Base-by-base conservation (phyloP, 2,888 invertebrate genomes). In the Latheticus oryzae region DNA sequence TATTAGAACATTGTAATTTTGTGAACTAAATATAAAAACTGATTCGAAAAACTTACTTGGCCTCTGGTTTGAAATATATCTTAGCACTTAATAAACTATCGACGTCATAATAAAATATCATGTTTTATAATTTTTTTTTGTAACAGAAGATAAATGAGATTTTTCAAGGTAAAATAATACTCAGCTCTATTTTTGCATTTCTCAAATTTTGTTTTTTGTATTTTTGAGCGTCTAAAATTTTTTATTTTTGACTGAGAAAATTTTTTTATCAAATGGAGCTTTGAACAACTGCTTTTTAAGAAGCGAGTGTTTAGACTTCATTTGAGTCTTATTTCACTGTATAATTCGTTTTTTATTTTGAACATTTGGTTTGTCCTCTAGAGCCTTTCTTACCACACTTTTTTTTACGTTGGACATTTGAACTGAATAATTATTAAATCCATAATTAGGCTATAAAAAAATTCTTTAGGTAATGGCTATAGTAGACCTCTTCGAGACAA, bases 401-500 rank as follows among this genome's bases (percentile, higher is more conserved):
- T 30, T 17, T 28, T 28, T 16, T 9, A 11, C 15, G 13, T 17
- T 43, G 38, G 13, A 21, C 35, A 19, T 35, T 9, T 35, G 7
- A 17, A 16, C 15, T 26, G 40, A 23, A 40, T 43, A 28, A 37
- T 42, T 33, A 33, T 45, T 66, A 42, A 30, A 35, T 52, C 35
- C 42, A 35, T 53, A 32, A 38, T 28, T 5, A 28, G 38, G 33
- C 21, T 16, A 11, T 45, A 43, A 38, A 17, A 48, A 56, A 54
- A 38, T 24, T 57, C 53, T 57, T 48, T 52, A 61, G 62, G 59
- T 64, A 63, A 56, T 63, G 65, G 67, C 38, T 62, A 68, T 60
- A 67, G 59, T 59, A 69, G 62, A 67, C 67, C 70, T 50, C 68
- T 72, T 42, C 72, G 68, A 64, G 71, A 71, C 57, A 63, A 65